Evolutionary conservation across 1,140 invertebrate genomes (phyloP).

Genomic region (Drosophila lowei): DNA sequence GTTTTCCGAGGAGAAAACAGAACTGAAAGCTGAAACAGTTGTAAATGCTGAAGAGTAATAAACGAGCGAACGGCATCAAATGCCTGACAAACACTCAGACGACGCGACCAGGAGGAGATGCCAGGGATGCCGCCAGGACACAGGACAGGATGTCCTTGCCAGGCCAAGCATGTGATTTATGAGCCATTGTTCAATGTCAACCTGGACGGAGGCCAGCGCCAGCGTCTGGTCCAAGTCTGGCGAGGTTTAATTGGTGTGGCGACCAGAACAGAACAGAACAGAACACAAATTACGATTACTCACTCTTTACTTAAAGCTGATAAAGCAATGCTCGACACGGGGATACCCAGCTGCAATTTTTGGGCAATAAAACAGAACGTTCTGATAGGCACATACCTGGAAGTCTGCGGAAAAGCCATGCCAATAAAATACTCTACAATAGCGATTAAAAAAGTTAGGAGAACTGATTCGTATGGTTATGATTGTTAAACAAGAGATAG

Average conservation of each 20-base stretch:
- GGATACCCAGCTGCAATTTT: not conserved
- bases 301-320: constrained; percentile 13
- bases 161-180: constrained; percentile 61
- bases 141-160: constrained; percentile 19
- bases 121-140: constrained; percentile 14
- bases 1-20: constrained; percentile 7
- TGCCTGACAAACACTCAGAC: constrained; percentile 28
- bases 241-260: constrained; percentile 62
- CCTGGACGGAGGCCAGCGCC: constrained; percentile 33
- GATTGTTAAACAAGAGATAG: too few species aligned
- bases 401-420: too few species aligned
- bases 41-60: constrained; percentile 47
- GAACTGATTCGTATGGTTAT: too few species aligned
- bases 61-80: constrained; percentile 39
- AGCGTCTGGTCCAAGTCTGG: constrained; percentile 62
- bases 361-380: too few species aligned
- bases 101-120: constrained; percentile 7
- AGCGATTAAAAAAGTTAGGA: too few species aligned
- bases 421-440: too few species aligned
- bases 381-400: too few species aligned
- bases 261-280: constrained; percentile 11
- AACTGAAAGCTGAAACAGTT: constrained; percentile 43
- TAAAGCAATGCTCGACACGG: not conserved
- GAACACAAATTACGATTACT: constrained; percentile 36
- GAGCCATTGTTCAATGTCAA: constrained; percentile 56